Conservation (phyloP, 2,888 invertebrate species). For the Drosophila percnosoma region DNA sequence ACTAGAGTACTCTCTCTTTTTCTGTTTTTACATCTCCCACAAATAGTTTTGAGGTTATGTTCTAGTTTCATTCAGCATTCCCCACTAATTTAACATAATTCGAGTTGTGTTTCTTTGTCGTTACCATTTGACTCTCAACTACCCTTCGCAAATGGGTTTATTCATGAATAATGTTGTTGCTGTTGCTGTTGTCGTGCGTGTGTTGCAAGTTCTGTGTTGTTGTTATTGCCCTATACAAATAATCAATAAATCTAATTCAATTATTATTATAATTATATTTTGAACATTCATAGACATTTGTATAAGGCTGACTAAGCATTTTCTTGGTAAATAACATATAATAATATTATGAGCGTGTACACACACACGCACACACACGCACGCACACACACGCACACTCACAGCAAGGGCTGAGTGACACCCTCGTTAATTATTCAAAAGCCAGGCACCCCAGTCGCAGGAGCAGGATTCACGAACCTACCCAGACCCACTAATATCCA, state of each 20-base stretch:
- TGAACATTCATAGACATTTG: slow-evolving; percentile 81
- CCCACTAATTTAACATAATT: slow-evolving; percentile 3
- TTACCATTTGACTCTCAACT: slow-evolving; percentile 65
- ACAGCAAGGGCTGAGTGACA: slow-evolving; percentile 66
- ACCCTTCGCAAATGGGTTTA: slow-evolving; percentile 64
- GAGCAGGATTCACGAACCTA: slow-evolving; percentile 59
- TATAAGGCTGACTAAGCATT: slow-evolving; percentile 81
- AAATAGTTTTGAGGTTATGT: slow-evolving; percentile 24
- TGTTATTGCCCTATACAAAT: slow-evolving; percentile 65
- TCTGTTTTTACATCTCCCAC: neutral
- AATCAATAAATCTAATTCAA: slow-evolving; percentile 82
- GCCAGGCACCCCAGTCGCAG: slow-evolving; percentile 69
- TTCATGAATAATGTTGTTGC: slow-evolving; percentile 44
- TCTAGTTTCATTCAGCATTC: neutral
- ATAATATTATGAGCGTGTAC: slow-evolving; percentile 76
- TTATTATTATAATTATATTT: slow-evolving; percentile 82
- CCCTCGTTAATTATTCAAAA: slow-evolving; percentile 79
- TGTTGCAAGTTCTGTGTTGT: slow-evolving; percentile 23
- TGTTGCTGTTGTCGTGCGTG: slow-evolving; percentile 45
- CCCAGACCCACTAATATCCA: slow-evolving; percentile 60
- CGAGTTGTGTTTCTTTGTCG: slow-evolving; percentile 51
- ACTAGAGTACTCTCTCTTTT: no score
- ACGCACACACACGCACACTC: neutral
- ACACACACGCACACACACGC: slow-evolving; percentile 36
- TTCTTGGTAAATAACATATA: slow-evolving; percentile 81